Conservation (phyloP, 1,140 invertebrate species). For the Pectinophora gossypiella region DNA sequence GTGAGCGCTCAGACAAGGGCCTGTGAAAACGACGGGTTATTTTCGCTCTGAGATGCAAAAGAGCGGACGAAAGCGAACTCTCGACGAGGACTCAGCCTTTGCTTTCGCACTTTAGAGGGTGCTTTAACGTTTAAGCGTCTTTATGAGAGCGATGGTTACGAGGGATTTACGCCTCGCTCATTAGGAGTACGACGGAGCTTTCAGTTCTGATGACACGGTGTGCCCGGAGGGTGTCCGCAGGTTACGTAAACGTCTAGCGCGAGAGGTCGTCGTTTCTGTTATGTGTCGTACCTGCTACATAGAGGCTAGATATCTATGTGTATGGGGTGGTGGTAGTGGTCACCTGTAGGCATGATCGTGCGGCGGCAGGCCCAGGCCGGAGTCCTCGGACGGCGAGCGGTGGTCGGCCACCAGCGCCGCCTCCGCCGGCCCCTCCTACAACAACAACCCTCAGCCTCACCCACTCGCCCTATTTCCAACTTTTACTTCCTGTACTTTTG, state of each 20-base stretch:
- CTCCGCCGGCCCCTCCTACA: conserved; percentile 78
- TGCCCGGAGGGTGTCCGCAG: too few relatives aligned
- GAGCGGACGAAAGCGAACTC: conserved; percentile 43
- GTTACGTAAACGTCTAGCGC: background rate
- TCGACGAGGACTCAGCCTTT: conserved; percentile 42
- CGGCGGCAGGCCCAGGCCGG: conserved; percentile 86
- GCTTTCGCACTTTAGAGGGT: conserved; percentile 38
- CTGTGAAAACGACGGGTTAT: conserved; percentile 40
- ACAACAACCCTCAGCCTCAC: conserved; percentile 65
- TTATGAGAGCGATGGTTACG: conserved; percentile 21
- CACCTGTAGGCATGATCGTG: conserved; percentile 79
- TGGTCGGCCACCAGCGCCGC: conserved; percentile 75
- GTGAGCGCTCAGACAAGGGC: conserved; percentile 27
- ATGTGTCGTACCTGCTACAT: background rate
- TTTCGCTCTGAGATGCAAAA: conserved; percentile 48
- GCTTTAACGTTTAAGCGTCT: conserved; percentile 36
- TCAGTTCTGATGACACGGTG: background rate
- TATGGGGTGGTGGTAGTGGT: conserved; percentile 16
- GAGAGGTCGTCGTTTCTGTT: background rate
- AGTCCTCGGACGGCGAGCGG: conserved; percentile 89
- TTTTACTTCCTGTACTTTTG: background rate
- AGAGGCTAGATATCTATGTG: background rate
- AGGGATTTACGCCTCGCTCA: conserved; percentile 40
- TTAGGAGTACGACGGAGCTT: conserved; percentile 19
- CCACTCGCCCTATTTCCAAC: conserved; percentile 14